Percentiles rank a stretch among this genome's conserved stretches.
Evolutionary conservation across 2,888 invertebrate species (phyloP).

Genomic region (Folsomia manolachei): DNA sequence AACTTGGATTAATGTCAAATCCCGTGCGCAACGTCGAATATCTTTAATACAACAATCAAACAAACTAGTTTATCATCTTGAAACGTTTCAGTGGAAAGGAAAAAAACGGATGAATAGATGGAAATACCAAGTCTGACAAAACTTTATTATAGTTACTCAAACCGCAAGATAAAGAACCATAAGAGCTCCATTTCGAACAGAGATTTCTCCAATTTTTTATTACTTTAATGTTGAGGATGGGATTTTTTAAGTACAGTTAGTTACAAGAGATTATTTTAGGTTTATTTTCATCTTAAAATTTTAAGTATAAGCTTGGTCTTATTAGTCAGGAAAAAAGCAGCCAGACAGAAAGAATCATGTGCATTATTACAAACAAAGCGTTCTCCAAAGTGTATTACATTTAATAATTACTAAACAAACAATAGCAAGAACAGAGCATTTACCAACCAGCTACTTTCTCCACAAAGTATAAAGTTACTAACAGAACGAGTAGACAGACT

Average conservation of each 20-base stretch:
- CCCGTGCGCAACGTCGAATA: neutral
- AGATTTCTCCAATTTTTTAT: no score
- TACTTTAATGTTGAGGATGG: no score
- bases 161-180: neutral
- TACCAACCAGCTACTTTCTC: neutral
- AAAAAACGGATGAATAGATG: neutral
- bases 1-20: neutral
- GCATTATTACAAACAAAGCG: neutral
- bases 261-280: no score
- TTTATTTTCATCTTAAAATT: no score
- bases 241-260: no score
- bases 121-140: neutral
- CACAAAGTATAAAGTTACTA: neutral
- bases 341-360: no score
- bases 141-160: neutral
- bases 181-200: constrained; percentile 1
- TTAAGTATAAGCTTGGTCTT: no score
- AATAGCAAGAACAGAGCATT: no score
- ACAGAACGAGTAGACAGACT: no score
- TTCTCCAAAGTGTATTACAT: no score
- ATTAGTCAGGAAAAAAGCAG: no score
- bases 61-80: neutral
- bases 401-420: no score
- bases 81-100: neutral
- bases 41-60: neutral